Conservation (phyloP, 1,140 invertebrate genomes). For the Drosophila punjabiensis region DNA sequence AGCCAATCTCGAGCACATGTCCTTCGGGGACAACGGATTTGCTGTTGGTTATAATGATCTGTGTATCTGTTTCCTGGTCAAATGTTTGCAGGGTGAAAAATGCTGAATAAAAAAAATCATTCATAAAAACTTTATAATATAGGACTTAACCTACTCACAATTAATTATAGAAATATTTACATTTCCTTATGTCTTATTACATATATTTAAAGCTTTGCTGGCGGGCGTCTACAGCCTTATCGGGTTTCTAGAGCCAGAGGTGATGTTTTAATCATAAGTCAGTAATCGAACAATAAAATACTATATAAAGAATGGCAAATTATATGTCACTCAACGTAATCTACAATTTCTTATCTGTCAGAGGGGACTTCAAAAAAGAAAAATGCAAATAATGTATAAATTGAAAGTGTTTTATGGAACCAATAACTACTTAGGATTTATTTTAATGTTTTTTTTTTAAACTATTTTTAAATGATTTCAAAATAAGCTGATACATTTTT, state of each 20-base stretch:
- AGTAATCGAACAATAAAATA: not conserved
- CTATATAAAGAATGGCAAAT: not conserved
- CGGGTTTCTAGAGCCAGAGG: not conserved
- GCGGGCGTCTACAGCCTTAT: not conserved
- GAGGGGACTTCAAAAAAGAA: not conserved
- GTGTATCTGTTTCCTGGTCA: slow-evolving; percentile 24
- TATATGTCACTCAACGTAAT: not conserved
- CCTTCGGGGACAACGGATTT: slow-evolving; percentile 39
- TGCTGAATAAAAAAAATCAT: not conserved
- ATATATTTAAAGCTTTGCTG: not conserved
- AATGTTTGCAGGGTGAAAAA: not conserved
- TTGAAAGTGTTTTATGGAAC: too few species aligned
- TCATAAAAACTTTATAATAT: too few species aligned
- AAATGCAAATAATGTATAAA: not conserved
- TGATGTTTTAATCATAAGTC: not conserved
- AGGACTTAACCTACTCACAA: not conserved
- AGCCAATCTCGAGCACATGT: slow-evolving; percentile 52
- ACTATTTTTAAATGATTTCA: too few species aligned
- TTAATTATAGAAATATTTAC: not conserved
- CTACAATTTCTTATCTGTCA: not conserved
- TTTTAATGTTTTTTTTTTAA: too few species aligned
- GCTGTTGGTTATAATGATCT: slow-evolving; percentile 50
- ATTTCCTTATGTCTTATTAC: not conserved
- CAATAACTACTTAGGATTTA: too few species aligned
- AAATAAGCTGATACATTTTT: too few species aligned